phyloP scores from a whole-genome alignment of 2,888 invertebrate species.

The Rhynchonema sp. region DNA sequence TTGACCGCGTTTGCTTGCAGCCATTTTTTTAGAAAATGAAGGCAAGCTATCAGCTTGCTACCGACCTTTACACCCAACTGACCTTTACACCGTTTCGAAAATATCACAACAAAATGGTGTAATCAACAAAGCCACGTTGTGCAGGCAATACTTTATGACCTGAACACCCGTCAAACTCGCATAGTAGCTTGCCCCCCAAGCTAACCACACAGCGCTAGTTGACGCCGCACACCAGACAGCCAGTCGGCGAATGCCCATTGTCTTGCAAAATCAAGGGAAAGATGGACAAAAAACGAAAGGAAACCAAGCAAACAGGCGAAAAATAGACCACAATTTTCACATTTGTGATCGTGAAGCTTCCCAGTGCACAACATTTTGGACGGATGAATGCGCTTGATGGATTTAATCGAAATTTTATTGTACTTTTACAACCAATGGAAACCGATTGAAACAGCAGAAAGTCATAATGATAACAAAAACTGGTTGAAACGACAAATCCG shows the following conservation, averaged over 20 bases:
- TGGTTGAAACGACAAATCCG: neutral
- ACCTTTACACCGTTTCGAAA: no score
- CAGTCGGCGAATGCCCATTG: neutral
- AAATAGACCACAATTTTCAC: neutral
- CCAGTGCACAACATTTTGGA: neutral
- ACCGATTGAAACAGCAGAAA: neutral
- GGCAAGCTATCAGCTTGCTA: no score
- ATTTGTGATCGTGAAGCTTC: neutral
- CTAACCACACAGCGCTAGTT: neutral
- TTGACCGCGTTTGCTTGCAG: no score
- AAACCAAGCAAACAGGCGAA: neutral
- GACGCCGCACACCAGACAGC: neutral
- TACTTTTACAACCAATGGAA: neutral
- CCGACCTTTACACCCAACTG: no score
- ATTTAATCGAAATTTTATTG: no score
- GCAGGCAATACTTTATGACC: no score
- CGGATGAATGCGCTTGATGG: neutral
- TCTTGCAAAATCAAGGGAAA: neutral
- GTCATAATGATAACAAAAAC: neutral
- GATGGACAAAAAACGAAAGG: neutral
- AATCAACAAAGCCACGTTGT: no score
- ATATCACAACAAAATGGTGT: no score
- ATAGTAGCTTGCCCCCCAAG: no score
- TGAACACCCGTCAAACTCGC: no score
- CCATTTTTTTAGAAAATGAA: no score